Evolutionary conservation across 1,140 invertebrate genomes (phyloP), one percentile per base, ranked within the genome.

Genomic region (Theocolax elegans): DNA sequence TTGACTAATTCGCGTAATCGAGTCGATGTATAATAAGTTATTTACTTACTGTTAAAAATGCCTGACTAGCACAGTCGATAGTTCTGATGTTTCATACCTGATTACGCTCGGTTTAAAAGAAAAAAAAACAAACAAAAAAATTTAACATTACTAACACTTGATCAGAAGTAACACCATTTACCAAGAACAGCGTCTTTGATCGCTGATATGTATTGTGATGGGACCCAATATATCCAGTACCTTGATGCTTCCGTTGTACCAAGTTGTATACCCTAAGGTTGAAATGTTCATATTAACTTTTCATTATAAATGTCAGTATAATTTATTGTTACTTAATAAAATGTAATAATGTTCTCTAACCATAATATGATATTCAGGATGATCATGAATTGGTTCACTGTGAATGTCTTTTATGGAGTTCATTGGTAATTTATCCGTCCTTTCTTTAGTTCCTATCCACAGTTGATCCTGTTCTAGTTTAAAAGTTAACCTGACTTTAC

Each of bases 161-260:
- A 84, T 89, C 85, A 94, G 83, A 93, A 94, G 78, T 91, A 92
- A 81, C 93, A 92, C 93, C 94, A 96, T 77, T 94, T 94, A 60
- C 95, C 95, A 40, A 97, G 88, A 72, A 97, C 91, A 59, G 94
- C 92, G 79, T 96, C 94, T 88, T 96, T 97, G 77, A 97, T 96
- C 64, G 95, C 94, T 77, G 95, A 92, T 67, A 96, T 90, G 83
- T 96, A 97, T 80, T 95, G 93, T 27, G 94, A 94, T 48, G 96
- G 96, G 44, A 97, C 94, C 95, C 95, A 97, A 85, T 97, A 97
- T 54, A 97, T 90, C 94, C 94, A 97, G 86, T 96, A 96, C 72
- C 93, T 86, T 29, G 94, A 95, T 12, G 94, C 93, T 86, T 96
- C 94, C 9, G 95, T 96, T 13, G 95, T 90, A 25, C 95, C 94